Conservation (phyloP, 2,113 vertebrate species). For the Zootoca vivipara region DNA sequence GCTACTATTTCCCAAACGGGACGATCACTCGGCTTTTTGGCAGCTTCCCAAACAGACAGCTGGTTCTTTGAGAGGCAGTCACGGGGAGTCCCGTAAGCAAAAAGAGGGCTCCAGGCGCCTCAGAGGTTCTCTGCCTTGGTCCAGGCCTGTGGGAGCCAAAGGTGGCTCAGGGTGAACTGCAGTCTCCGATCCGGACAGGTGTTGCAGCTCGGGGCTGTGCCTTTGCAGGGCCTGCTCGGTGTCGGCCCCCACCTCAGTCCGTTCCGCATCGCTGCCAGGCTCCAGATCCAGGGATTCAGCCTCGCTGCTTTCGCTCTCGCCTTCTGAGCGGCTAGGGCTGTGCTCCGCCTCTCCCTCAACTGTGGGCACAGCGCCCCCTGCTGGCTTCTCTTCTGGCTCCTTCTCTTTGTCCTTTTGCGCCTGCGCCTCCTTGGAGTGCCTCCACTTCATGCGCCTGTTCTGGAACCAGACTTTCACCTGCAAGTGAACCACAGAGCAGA, state of each 20-base stretch:
- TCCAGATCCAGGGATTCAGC: constrained; percentile 86
- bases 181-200: constrained; percentile 17
- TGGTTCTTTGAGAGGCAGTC: neutral
- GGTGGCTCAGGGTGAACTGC: constrained; percentile 35
- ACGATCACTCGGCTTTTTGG: neutral
- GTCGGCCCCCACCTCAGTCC: constrained; percentile 74
- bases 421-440: constrained; percentile 97
- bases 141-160: constrained; percentile 19
- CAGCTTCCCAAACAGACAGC: neutral
- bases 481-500: neutral
- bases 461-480: constrained; percentile 99
- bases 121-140: neutral
- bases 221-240: constrained; percentile 73
- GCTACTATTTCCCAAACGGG: neutral
- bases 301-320: constrained; percentile 91
- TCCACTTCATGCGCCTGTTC: constrained; percentile 97
- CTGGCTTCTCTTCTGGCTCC: constrained; percentile 78
- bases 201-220: constrained; percentile 59
- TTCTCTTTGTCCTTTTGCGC: constrained; percentile 97
- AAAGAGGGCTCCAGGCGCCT: neutral
- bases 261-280: constrained; percentile 82
- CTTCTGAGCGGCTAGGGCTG: constrained; percentile 87
- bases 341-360: constrained; percentile 67
- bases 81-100: constrained; percentile 18
- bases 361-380: neutral